Evolutionary conservation across 1,140 invertebrate species (phyloP), one percentile per base, ranked within the genome.

Genomic region (Aphelenchoides avenae): DNA sequence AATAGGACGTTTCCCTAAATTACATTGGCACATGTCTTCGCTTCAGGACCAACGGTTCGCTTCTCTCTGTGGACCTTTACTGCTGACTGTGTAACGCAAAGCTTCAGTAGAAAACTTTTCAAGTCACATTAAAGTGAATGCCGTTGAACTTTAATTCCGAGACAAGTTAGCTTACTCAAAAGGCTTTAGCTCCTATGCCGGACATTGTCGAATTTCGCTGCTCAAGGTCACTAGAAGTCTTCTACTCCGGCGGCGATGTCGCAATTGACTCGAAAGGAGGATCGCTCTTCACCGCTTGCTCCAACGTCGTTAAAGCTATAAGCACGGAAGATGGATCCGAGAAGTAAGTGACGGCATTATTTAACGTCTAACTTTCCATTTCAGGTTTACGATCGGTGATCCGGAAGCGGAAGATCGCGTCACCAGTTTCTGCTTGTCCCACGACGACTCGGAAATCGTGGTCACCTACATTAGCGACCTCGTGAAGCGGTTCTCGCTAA

Each of bases 211-310:
- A 52, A 26, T n/a, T 52, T 11, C 13, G 24, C 18, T 53, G 56
- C 18, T 11, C 44, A 15, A 52, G 30, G 49, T 11, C 26, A 11
- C 18, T 59, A 6, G 64, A 71, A 41, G 56, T 50, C 6, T 56
- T 68, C 39, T 68, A 50, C 57, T 66, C 66, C 18, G 66, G 66
- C 20, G 66, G 66, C 18, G 57, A 70, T 27, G 18, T 68, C 33
- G 7, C 31, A 39, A 51, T 70, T 31, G 63, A 33, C 34, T n/a
- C 20, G 15, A 47, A 58, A 31, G 68, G 66, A 29, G 29, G 52
- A 11, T 15, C 29, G 11, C 29, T 68, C 11, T 68, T 56, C 43
- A 61, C 56, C 18, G 61, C 68, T 1, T 71, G 67, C 39, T 55
- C 47, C 11, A 52, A 57, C 52, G 33, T 71, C 3, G 56, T 68